These are phyloP conservation scores for Hoplodrina ambigua DNA, from an alignment of 2,888 invertebrate genomes.

Conservation along the genomic window DNA sequence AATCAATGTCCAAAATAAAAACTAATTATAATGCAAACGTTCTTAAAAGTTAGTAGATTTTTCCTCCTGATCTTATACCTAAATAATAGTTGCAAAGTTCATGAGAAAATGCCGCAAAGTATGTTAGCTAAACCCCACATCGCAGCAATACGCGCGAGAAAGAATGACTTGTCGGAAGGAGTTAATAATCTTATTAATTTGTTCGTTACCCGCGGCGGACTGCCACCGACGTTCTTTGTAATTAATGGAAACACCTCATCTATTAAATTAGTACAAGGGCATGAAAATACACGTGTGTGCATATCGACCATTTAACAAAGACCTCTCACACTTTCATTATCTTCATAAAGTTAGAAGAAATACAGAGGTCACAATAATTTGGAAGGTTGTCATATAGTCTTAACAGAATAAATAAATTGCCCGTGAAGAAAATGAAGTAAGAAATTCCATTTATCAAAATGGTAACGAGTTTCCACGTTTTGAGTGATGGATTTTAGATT, in stretches of 20 bases:
- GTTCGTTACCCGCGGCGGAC: conserved; percentile 84
- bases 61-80: not conserved
- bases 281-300: conserved; percentile 83
- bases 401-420: conserved; percentile 88
- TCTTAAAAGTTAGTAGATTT: too few relatives aligned
- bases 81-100: conserved; percentile 33
- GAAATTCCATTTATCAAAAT: conserved; percentile 88
- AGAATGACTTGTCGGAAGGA: conserved; percentile 88
- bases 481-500: conserved; percentile 74
- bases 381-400: conserved; percentile 77
- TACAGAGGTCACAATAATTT: conserved; percentile 68
- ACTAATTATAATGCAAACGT: too few relatives aligned
- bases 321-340: conserved; percentile 64
- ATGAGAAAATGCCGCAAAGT: conserved; percentile 6
- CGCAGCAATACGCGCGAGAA: conserved; percentile 67
- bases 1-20: too few relatives aligned
- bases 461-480: conserved; percentile 71
- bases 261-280: conserved; percentile 89
- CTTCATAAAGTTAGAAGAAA: conserved; percentile 21
- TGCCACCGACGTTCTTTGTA: conserved; percentile 89
- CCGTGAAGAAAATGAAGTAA: conserved; percentile 86
- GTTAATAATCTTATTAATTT: conserved; percentile 90
- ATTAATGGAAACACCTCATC: conserved; percentile 90
- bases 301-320: conserved; percentile 75
- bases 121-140: conserved; percentile 39